phyloP scores from a whole-genome alignment of 2,888 invertebrate species.

The Epicampocera succincta region DNA sequence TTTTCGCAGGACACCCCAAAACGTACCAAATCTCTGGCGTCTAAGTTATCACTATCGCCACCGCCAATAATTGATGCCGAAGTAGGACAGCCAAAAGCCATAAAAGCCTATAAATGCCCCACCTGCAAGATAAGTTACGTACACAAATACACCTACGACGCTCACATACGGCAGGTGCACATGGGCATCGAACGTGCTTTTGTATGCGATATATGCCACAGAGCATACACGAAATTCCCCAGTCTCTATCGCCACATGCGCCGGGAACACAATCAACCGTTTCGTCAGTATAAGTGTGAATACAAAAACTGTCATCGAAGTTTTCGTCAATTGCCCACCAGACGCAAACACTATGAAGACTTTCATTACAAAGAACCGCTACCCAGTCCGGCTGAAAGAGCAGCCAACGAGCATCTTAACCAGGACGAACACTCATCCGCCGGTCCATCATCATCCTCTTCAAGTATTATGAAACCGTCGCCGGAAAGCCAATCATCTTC shows the following conservation, averaged over 20 bases:
- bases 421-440: constrained; percentile 48
- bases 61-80: constrained; percentile 21
- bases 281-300: constrained; percentile 65
- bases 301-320: constrained; percentile 61
- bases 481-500: neutral
- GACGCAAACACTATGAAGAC: constrained; percentile 66
- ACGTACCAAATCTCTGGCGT: constrained; percentile 16
- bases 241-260: constrained; percentile 68
- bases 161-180: constrained; percentile 67
- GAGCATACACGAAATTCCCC: constrained; percentile 64
- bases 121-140: constrained; percentile 62
- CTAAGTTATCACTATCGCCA: constrained; percentile 14
- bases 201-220: constrained; percentile 66
- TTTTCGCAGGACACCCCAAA: constrained; percentile 39
- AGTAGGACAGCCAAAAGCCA: constrained; percentile 53
- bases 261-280: constrained; percentile 56
- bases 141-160: constrained; percentile 63
- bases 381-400: constrained; percentile 41
- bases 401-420: constrained; percentile 44
- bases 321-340: constrained; percentile 62
- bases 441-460: constrained; percentile 36
- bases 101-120: constrained; percentile 60
- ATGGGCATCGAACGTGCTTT: constrained; percentile 60
- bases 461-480: constrained; percentile 1
- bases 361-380: constrained; percentile 48